Conservation (phyloP, 2,797 vertebrate species). For the Pantherophis vulpinus region DNA sequence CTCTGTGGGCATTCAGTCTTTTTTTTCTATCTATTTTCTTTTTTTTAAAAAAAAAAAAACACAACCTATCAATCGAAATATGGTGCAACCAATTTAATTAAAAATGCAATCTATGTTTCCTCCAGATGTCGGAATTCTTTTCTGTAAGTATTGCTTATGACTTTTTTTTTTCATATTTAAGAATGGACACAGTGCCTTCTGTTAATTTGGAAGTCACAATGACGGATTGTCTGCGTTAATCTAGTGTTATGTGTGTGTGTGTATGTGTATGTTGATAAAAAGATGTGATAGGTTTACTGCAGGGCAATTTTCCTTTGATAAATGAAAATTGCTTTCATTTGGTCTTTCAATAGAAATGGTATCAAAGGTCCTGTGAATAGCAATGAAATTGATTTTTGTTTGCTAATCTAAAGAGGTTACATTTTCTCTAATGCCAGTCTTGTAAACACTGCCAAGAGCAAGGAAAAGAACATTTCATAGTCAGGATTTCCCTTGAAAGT, state of each 20-base stretch:
- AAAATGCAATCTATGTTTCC: neutral
- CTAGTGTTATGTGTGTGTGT: neutral
- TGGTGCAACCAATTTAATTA: neutral
- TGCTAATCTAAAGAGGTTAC: conserved; percentile 9
- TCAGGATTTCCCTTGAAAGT: neutral
- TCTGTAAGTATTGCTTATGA: neutral
- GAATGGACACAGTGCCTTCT: neutral
- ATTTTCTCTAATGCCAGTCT: conserved; percentile 2
- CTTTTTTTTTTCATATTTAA: neutral
- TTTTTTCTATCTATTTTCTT: neutral
- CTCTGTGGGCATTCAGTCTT: neutral
- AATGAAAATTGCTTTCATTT: conserved; percentile 27
- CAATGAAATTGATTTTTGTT: conserved; percentile 20
- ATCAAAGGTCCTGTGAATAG: conserved; percentile 4
- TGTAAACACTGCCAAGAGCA: neutral
- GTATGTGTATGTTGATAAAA: neutral
- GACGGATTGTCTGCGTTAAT: conserved; percentile 13
- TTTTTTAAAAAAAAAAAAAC: neutral
- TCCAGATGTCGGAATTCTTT: neutral
- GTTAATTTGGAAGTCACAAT: conserved; percentile 10
- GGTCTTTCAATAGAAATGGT: conserved; percentile 1
- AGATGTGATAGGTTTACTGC: conserved; percentile 20
- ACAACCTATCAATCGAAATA: neutral
- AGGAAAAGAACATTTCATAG: neutral
- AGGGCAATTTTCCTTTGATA: conserved; percentile 16